Conservation (phyloP, 2,797 vertebrate genomes). For the Parambassis ranga region DNA sequence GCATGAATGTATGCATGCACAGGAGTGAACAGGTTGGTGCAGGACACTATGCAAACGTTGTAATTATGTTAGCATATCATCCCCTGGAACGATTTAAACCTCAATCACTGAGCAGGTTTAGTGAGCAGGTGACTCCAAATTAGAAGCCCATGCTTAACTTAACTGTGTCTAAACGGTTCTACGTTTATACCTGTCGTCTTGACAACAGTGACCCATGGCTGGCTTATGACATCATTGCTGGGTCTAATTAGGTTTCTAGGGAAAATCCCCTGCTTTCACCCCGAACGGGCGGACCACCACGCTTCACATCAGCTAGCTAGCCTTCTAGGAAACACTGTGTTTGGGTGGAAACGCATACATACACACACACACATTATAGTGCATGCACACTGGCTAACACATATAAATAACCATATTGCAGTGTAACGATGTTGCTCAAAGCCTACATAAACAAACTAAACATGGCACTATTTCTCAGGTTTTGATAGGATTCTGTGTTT, state of each 20-base stretch:
- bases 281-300: constrained; percentile 60
- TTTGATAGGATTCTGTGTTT: constrained; percentile 5
- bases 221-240: constrained; percentile 72
- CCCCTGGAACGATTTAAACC: too few species aligned
- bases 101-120: neutral
- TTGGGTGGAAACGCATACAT: constrained; percentile 44
- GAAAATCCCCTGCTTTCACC: constrained; percentile 63
- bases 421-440: neutral
- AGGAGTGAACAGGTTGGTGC: neutral
- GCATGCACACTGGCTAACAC: neutral
- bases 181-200: constrained; percentile 67
- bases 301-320: constrained; percentile 33
- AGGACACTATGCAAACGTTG: constrained; percentile 3
- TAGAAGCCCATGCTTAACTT: neutral
- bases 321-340: constrained; percentile 64
- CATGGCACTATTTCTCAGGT: neutral
- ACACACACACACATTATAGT: constrained; percentile 34
- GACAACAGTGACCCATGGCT: constrained; percentile 68
- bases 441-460: neutral
- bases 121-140: constrained; percentile 1
- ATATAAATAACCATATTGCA: neutral
- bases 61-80: neutral
- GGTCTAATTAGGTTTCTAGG: constrained; percentile 64
- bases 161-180: constrained; percentile 22
- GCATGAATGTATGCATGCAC: constrained; percentile 12